These are phyloP conservation scores for Sternarchorhynchus goeldii DNA, from an alignment of 2,797 vertebrate species.

Conservation along the genomic window DNA sequence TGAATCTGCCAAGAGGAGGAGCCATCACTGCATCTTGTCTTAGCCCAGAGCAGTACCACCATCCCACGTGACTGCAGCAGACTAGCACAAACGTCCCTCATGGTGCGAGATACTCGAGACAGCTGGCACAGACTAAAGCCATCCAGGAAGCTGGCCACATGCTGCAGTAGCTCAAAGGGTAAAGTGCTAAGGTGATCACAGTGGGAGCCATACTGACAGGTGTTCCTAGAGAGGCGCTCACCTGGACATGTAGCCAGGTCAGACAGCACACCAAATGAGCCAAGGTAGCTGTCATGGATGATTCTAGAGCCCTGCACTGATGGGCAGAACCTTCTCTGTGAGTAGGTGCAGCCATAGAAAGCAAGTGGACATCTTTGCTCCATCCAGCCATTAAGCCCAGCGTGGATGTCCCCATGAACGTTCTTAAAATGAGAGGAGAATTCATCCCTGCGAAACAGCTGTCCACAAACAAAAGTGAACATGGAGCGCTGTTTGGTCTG, in stretches of 20 bases:
- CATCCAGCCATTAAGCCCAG: conserved; percentile 99
- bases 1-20: conserved; percentile 93
- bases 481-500: conserved; percentile 98
- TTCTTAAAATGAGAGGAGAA: conserved; percentile 99
- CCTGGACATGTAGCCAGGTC: conserved; percentile 75
- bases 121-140: conserved; percentile 97
- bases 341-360: conserved; percentile 98
- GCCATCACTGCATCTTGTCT: conserved; percentile 82
- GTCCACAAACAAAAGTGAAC: conserved; percentile 99
- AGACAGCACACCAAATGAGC: conserved; percentile 94
- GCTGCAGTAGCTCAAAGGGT: conserved; percentile 93
- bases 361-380: conserved; percentile 97
- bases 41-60: conserved; percentile 96
- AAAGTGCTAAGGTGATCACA: conserved; percentile 89
- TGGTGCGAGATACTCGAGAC: conserved; percentile 89
- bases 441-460: conserved; percentile 95
- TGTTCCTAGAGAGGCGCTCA: conserved; percentile 67
- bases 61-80: conserved; percentile 95
- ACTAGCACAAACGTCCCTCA: conserved; percentile 95
- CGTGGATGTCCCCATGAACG: conserved; percentile 98
- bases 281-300: conserved; percentile 93
- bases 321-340: conserved; percentile 96
- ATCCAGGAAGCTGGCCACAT: conserved; percentile 93
- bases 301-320: conserved; percentile 93
- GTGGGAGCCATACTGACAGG: conserved; percentile 69